Base-by-base conservation (phyloP, 2,113 vertebrate genomes). In the Thunnus thynnus region DNA sequence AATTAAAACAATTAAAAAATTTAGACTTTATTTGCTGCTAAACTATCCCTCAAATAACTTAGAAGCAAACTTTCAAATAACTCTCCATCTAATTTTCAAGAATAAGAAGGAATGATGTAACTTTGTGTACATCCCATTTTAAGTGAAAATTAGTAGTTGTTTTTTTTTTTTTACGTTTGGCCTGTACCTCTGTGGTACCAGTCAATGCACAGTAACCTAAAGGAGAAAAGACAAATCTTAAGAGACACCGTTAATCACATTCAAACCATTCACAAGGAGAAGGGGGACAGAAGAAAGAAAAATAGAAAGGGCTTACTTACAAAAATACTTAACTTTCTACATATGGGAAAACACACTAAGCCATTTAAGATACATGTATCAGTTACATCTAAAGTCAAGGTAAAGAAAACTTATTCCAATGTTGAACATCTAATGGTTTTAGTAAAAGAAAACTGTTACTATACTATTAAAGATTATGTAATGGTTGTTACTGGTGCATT, bases 111-210 rank as follows among this genome's bases (percentile, higher is more conserved):
- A 63, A 56, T 75, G 83, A 94, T 94, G 94, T 93, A 96, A 96
- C 95, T 96, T 96, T 95, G 95, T 97, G 95, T 96, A 96, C 92
- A 96, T 95, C 94, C 94, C 95, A 95, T 94, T 94, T 92, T 90
- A 94, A 78, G 67, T 95, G 88, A 93, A 91, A 89, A 77, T 85
- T 93, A 50, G 93, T 94, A 27, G 47, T 67, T 60, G 20, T 47
- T 30, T 20, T 13, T 51, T 16, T 68, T 61, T 64, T 30, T 20
- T 13, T 32, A 30, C 17, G 4, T 95, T 94, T 97, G 97, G 97
- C 97, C 98, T 99, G 97, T 98, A 99, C 96, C 98, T 99, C 96
- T 98, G 98, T 98, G 97, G 96, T 96, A 95, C 94, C 96, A 96
- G 92, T 96, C 96, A 97, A 95, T 96, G 93, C 91, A 94, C 90